Conservation (phyloP, 2,888 invertebrate species). For the Spilosoma lubricipeda region DNA sequence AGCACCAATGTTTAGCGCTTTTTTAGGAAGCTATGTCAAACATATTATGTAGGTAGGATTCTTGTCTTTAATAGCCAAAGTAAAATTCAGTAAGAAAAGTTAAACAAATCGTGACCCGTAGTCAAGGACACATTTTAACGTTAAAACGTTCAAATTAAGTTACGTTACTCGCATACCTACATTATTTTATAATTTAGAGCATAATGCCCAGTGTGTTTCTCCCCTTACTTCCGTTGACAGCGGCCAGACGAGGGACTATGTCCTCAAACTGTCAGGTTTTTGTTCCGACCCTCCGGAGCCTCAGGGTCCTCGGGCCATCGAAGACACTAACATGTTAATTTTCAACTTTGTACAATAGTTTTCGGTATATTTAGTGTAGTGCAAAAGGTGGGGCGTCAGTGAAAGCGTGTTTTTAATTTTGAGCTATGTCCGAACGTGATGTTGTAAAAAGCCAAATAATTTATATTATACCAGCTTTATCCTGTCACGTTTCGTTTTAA, state of each 20-base stretch:
- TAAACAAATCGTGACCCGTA: not conserved
- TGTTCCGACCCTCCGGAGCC: conserved; percentile 27
- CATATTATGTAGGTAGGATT: too few species aligned
- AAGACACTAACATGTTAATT: conserved; percentile 47
- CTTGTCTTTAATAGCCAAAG: not conserved
- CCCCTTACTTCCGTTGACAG: conserved; percentile 36
- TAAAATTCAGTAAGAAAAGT: not conserved
- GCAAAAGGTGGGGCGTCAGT: conserved; percentile 9
- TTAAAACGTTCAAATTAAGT: not conserved
- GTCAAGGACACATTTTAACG: not conserved
- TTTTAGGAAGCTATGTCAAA: too few species aligned
- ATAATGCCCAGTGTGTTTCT: not conserved
- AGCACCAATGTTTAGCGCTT: too few species aligned
- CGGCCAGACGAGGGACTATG: conserved; percentile 32
- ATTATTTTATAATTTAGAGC: not conserved
- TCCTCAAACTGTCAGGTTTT: conserved; percentile 44
- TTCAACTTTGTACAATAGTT: conserved; percentile 40
- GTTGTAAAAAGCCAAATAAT: not conserved
- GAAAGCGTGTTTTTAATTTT: conserved; percentile 3
- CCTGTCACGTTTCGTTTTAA: too few species aligned
- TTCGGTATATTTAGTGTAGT: conserved; percentile 33
- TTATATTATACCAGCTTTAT: not conserved
- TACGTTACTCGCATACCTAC: not conserved
- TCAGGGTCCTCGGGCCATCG: conserved; percentile 27
- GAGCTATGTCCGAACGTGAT: too few species aligned